Evolutionary conservation across 92 coral and sea anemone genomes (phyloP).

Genomic region (Zoanthus solanderi): DNA sequence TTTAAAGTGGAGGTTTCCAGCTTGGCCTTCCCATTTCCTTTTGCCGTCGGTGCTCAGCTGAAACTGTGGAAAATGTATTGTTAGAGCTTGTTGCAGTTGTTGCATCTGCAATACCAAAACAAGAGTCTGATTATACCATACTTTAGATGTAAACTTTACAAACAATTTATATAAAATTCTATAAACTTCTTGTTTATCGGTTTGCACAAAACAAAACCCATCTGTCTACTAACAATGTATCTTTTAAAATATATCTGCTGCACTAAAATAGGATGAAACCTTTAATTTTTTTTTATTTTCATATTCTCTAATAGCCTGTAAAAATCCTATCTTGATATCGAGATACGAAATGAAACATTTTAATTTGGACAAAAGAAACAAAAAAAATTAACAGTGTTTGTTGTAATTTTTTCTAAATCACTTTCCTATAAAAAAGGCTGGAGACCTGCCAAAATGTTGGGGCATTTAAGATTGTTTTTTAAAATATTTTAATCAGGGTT

Average conservation of each 20-base stretch:
- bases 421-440: neutral
- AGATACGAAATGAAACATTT: neutral
- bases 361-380: slow-evolving; percentile 11
- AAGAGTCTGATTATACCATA: neutral
- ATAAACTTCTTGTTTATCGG: neutral
- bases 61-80: neutral
- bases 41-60: neutral
- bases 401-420: too few species aligned
- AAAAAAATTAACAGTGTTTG: neutral
- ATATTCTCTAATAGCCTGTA: neutral
- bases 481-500: neutral
- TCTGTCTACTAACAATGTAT: too few species aligned
- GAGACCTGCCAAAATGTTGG: neutral
- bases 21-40: slow-evolving; percentile 43
- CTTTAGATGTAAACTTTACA: neutral
- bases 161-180: neutral
- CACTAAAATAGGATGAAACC: slow-evolving; percentile 5
- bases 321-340: slow-evolving; percentile 5
- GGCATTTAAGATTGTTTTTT: neutral
- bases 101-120: neutral
- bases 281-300: slow-evolving; percentile 7
- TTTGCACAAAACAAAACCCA: slow-evolving; percentile 2
- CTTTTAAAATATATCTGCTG: too few species aligned
- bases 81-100: neutral
- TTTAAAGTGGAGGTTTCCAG: slow-evolving; percentile 49